A percentile compares a stretch with the other conserved stretches of the same genome.
These are phyloP conservation scores for Campylomormyrus numenius DNA, from an alignment of 2,113 vertebrate species.

Conservation along the genomic window DNA sequence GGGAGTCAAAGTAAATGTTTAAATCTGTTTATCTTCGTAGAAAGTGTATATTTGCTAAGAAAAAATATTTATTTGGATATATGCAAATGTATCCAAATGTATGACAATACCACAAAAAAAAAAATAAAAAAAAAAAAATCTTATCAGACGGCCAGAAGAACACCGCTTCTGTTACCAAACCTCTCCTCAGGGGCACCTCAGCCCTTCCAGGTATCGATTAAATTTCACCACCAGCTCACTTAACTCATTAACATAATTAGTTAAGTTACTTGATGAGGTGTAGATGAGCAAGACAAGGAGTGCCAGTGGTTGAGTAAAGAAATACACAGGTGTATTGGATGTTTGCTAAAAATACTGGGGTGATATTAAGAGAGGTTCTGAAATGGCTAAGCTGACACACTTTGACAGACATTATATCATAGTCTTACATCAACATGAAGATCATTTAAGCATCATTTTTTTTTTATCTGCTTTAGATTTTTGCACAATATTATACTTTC, in stretches of 20 bases:
- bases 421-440: neutral
- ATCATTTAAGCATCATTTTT: neutral
- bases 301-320: neutral
- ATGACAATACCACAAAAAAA: neutral
- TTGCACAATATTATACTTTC: neutral
- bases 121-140: neutral
- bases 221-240: neutral
- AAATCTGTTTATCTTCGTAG: neutral
- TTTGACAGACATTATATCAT: neutral
- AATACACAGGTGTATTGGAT: neutral
- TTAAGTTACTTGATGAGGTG: neutral
- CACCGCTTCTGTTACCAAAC: neutral
- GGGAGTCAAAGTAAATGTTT: neutral
- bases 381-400: neutral
- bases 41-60: neutral
- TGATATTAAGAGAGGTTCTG: neutral
- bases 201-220: neutral
- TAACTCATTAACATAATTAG: neutral
- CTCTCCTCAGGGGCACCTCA: neutral
- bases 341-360: neutral
- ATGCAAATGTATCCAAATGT: neutral
- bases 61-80: neutral
- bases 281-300: neutral
- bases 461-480: neutral
- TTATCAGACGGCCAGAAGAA: neutral